A percentile compares a stretch with the other conserved stretches of the same genome.
Evolutionary conservation across 2,113 vertebrate genomes (phyloP).

Genomic region (Psammodynastes pulverulentus): DNA sequence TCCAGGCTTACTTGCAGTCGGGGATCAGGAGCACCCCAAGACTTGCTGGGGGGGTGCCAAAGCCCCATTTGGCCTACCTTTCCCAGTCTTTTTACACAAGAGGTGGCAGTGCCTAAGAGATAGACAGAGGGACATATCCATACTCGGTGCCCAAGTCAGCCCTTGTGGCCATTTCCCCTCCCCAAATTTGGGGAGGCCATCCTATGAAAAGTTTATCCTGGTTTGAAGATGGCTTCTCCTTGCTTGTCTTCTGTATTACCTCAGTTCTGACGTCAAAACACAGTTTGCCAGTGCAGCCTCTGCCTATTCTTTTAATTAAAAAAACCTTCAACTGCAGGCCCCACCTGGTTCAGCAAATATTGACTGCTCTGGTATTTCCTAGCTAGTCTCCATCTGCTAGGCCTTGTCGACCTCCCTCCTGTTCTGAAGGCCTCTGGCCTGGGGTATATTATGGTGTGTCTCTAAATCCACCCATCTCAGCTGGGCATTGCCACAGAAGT

Average conservation of each 20-base stretch:
- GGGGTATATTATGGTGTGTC: background rate
- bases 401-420: background rate
- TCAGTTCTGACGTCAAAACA: background rate
- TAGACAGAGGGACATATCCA: too few relatives aligned
- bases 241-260: background rate
- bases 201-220: background rate
- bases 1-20: background rate
- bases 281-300: background rate
- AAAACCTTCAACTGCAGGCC: background rate
- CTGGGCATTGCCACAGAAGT: background rate
- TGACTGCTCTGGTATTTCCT: background rate
- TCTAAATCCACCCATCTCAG: background rate
- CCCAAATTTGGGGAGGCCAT: background rate
- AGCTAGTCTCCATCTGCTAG: background rate
- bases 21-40: background rate
- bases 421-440: background rate
- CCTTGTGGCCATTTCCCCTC: background rate
- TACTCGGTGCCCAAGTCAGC: background rate
- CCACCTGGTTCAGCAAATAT: slow-evolving; percentile 14
- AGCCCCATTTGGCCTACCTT: background rate
- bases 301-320: background rate
- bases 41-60: background rate
- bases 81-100: background rate
- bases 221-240: background rate
- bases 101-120: background rate